A percentile compares a stretch with the other conserved stretches of the same genome.
Conservation (phyloP, 2,888 invertebrate species). For the Meiosimyza decipiens region DNA sequence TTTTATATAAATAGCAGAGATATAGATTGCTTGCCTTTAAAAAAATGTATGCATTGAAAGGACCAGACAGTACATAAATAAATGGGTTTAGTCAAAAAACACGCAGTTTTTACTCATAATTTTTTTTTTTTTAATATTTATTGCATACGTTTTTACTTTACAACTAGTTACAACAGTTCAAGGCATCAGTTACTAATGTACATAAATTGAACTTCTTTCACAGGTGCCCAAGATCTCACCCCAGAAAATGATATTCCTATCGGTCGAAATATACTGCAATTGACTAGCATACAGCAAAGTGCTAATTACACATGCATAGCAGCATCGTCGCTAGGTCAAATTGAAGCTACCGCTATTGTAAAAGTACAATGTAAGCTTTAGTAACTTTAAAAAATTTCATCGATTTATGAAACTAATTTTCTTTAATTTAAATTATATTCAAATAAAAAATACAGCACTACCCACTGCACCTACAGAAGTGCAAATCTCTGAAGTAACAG, state of each 20-base stretch:
- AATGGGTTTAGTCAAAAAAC: no score
- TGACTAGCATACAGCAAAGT: conserved; percentile 89
- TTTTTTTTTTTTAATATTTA: no score
- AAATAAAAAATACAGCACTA: conserved; percentile 72
- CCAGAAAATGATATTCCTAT: conserved; percentile 88
- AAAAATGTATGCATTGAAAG: no score
- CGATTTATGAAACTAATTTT: not conserved
- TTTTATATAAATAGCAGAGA: no score
- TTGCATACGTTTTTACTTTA: no score
- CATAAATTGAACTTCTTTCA: conserved; percentile 1
- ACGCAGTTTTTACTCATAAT: no score
- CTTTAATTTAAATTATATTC: not conserved
- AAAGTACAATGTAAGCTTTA: conserved; percentile 98
- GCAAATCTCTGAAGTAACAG: conserved; percentile 91
- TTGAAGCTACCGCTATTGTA: conserved; percentile 87
- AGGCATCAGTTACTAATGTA: no score
- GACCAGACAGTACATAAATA: no score
- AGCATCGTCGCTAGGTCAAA: conserved; percentile 91
- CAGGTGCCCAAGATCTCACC: conserved; percentile 82
- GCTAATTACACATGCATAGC: conserved; percentile 98
- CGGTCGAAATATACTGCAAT: conserved; percentile 85
- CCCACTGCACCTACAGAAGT: conserved; percentile 92
- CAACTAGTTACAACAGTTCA: no score
- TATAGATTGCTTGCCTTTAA: no score
- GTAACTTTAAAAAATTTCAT: conserved; percentile 49